Evolutionary conservation across 2,888 invertebrate genomes (phyloP).

Genomic region (Brassicogethes aeneus): DNA sequence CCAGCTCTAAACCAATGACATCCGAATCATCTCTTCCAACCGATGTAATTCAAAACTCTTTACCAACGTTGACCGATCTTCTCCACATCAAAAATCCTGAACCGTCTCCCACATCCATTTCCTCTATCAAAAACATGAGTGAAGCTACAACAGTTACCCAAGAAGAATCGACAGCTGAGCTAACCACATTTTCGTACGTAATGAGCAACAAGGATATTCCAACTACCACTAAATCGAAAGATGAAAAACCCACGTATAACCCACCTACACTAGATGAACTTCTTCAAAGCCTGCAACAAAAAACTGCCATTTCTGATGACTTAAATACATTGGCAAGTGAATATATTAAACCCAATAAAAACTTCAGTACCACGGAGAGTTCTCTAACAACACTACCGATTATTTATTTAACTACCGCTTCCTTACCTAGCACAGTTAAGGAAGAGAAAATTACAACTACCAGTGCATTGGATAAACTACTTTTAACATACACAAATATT

Average conservation of each 20-base stretch:
- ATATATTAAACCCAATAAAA: conserved; percentile 6
- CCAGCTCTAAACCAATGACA: conserved; percentile 4
- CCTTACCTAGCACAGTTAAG: conserved; percentile 2
- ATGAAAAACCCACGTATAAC: too few relatives aligned
- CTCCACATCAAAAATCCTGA: background rate
- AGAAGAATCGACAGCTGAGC: background rate
- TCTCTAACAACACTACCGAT: conserved; percentile 1
- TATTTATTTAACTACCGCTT: background rate
- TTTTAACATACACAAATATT: conserved; percentile 32
- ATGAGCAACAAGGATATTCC: conserved; percentile 1
- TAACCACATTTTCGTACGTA: background rate
- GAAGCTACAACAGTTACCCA: background rate
- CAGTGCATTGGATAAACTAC: conserved; percentile 29
- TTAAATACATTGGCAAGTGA: conserved; percentile 16
- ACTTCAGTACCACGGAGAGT: conserved; percentile 6
- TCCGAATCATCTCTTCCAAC: conserved; percentile 7
- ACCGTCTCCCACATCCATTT: background rate
- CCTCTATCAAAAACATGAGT: background rate
- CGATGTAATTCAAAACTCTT: conserved; percentile 5
- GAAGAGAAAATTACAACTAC: conserved; percentile 18
- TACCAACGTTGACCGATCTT: conserved; percentile 10
- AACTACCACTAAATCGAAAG: background rate
- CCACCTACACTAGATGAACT: background rate
- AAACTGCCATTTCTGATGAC: conserved; percentile 2
- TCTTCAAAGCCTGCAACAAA: background rate